These are phyloP conservation scores for Heliothis virescens DNA, from an alignment of 1,140 invertebrate genomes.

Conservation along the genomic window DNA sequence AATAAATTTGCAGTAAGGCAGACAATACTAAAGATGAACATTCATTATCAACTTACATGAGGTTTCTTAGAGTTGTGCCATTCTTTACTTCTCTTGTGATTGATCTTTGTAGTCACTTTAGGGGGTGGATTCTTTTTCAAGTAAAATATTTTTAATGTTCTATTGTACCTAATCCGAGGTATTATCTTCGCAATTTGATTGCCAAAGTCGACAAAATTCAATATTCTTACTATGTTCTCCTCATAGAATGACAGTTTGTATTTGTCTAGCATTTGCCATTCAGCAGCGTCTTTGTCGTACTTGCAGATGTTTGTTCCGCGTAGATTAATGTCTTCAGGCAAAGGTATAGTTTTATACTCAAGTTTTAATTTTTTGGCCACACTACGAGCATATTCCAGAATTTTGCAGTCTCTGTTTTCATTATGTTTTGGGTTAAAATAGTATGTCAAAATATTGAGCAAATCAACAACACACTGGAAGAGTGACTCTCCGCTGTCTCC, in stretches of 20 bases:
- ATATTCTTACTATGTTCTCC: constrained; percentile 89
- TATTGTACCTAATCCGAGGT: constrained; percentile 87
- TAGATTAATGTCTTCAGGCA: constrained; percentile 91
- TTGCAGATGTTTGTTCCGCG: constrained; percentile 90
- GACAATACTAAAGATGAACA: too few relatives aligned
- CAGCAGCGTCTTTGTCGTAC: constrained; percentile 88
- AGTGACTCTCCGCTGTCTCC: constrained; percentile 81
- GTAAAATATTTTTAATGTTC: constrained; percentile 83
- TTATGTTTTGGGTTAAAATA: constrained; percentile 75
- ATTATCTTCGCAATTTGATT: constrained; percentile 89
- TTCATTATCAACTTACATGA: constrained; percentile 64
- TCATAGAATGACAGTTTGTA: constrained; percentile 87
- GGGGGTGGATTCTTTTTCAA: constrained; percentile 73
- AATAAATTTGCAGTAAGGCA: neutral
- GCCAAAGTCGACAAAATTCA: constrained; percentile 91
- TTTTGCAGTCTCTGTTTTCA: constrained; percentile 62
- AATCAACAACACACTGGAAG: constrained; percentile 83
- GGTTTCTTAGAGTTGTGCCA: constrained; percentile 80
- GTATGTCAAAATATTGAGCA: constrained; percentile 80
- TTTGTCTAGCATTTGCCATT: constrained; percentile 89
- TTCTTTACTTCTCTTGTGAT: constrained; percentile 76
- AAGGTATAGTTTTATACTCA: constrained; percentile 87
- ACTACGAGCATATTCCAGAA: constrained; percentile 70
- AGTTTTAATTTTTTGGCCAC: constrained; percentile 80
- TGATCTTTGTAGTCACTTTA: constrained; percentile 75